phyloP scores from a whole-genome alignment of 1,140 invertebrate species.

The Diorhabda sublineata region DNA sequence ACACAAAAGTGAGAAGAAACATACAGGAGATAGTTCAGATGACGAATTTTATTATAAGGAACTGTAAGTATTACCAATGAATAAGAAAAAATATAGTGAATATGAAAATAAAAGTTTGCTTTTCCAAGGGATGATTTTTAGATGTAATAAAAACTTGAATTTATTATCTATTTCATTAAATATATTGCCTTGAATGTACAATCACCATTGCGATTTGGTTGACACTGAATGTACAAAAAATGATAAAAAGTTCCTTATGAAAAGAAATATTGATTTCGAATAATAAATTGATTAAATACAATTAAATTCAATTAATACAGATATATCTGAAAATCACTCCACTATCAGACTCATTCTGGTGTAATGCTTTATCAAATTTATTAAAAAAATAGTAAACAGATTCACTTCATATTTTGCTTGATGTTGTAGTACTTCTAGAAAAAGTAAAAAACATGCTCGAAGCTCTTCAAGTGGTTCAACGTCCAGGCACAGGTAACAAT shows the following conservation, averaged over 20 bases:
- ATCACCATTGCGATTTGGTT: not conserved
- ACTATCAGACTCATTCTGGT: no score
- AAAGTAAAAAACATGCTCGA: constrained; percentile 46
- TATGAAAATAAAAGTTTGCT: not conserved
- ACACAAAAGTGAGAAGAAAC: constrained; percentile 39
- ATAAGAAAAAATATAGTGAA: not conserved
- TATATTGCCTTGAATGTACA: not conserved
- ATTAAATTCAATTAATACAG: no score
- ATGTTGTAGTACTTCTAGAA: constrained; percentile 46
- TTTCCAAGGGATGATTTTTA: not conserved
- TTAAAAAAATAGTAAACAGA: no score
- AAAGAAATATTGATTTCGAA: no score
- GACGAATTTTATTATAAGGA: constrained; percentile 44
- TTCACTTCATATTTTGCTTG: no score
- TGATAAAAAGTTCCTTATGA: not conserved
- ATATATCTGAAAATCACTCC: no score
- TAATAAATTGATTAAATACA: no score
- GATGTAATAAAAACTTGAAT: not conserved
- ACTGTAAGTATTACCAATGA: constrained; percentile 39
- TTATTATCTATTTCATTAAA: not conserved
- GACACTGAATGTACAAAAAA: not conserved
- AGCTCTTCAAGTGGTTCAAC: constrained; percentile 46
- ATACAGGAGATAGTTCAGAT: constrained; percentile 39
- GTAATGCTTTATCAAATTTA: no score
- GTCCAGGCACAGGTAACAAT: constrained; percentile 43